Evolutionary conservation across 2,888 invertebrate genomes (phyloP), one percentile per base, ranked within the genome.

Genomic region (Ganaspis brasiliensis): DNA sequence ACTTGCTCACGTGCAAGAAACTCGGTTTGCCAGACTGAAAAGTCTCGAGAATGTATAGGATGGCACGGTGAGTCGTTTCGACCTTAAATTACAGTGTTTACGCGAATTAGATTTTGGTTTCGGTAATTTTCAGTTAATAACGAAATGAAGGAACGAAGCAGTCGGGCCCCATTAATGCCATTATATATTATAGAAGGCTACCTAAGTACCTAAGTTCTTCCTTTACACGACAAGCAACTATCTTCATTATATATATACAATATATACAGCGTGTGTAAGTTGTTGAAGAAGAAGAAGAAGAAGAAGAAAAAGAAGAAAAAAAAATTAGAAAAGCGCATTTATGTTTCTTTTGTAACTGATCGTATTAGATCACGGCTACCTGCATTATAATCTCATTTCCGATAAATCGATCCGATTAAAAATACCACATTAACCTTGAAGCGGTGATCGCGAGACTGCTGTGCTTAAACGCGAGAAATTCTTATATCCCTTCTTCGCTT

Each of bases 101-200:
- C 89, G 87, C 85, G 89, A 89, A 89, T 89, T 89, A 89, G 88
- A 89, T 89, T 89, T 89, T 80, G 89, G 87, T 88, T 89, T 89
- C 87, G 89, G 89, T 89, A 89, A 89, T 89, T 89, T 89, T 89
- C 88, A 87, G 89, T 88, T 89, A 89, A 89, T 89, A 88, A 89
- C 88, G 86, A 83, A 84, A 81, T 78, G 82, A 82, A 81, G 82
- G 80, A 83, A 40, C 82, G 82, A 81, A 67, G 86, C 81, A 72
- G 31, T 76, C 77, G 84, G 76, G 76, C 10, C 79, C 84, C 85
- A 87, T 87, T 87, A 87, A 87, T 87, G 86, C 84, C 81, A 87
- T 87, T 87, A 87, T 85, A 84, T 79, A 81, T 84, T 72, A 45
- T 49, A 80, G 83, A 80, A 82, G 81, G 87, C 87, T 87, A 86